Evolutionary conservation across 2,797 vertebrate species (phyloP), one percentile per base, ranked within the genome.

Genomic region (Acipenser oxyrinchus): DNA sequence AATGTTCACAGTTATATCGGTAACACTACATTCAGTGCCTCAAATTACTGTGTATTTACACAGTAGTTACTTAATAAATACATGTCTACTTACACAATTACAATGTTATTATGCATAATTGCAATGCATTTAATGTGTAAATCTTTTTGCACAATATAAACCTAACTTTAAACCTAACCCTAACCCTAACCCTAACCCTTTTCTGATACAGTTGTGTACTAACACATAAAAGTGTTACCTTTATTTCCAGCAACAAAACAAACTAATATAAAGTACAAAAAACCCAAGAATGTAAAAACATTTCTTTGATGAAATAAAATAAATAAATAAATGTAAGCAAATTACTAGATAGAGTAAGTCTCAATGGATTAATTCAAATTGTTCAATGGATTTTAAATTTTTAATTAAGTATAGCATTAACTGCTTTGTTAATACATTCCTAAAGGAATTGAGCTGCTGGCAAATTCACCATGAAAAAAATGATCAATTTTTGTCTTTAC

Each of bases 361-460:
- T 88, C 85, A 77, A 76, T 80, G 85, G 87, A 91, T 90, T 88
- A 84, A 89, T 89, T 88, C 88, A 81, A 89, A 84, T 82, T 83
- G 85, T 81, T 86, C 83, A 84, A 82, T 86, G 82, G 83, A 83
- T 89, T 88, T 84, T 86, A 84, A 86, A 75, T 83, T 89, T 79
- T 87, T 84, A 89, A 89, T 90, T 89, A 89, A 91, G 84, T 83
- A 83, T 70, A 86, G 82, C 90, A 88, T 87, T 87, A 88, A 87
- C 82, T 79, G 83, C 84, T 87, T 85, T 88, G 85, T 89, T 86
- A 87, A 87, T 83, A 82, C 69, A 78, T 84, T 89, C 86, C 87
- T 86, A 64, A 81, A 85, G 85, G 86, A 86, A 84, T 81, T 84
- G 80, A 86, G 81, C 84, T 84, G 78, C 79, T 71, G 82, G 84